Base-by-base conservation (phyloP, 2,888 invertebrate genomes). In the Litoditis marina region DNA sequence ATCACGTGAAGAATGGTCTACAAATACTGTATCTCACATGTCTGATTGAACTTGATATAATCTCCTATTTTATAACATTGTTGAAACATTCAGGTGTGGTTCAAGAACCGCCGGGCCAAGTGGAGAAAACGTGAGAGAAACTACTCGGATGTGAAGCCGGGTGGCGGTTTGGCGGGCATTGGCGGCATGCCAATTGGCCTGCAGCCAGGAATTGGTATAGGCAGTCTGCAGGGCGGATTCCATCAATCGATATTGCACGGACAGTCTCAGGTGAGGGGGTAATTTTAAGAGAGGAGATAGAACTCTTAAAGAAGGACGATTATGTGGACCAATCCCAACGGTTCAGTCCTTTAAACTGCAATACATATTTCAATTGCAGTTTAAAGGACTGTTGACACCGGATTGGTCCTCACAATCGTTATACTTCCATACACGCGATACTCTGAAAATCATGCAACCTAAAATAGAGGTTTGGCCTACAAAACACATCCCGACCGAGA, bases 81-180 rank as follows among this genome's bases (percentile, higher is more conserved):
- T 50, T 25, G 49, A 25, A 25, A 27, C 55, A 65, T 71, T 56
- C 60, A 81, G 80, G 79, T 81, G 27, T 81, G 80, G 81, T 81
- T 81, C 74, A 81, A 81, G 69, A 81, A 81, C 65, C 77, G 81
- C 36, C 78, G 82, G 46, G 82, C 82, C 36, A 82, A 82, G 67
- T 82, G 82, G 81, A 69, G 82, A 32, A 82, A 82, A 60, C 68
- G 80, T 16, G 82, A 82, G 49, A 68, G 80, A 25, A 73, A 76
- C 60, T 71, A 68, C 57, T 54, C 47, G 46, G 67, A 61, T 16
- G 60, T 57, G 39, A 51, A 52, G 42, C 27, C 52, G 5, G 34
- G 62, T 19, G 49, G 44, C 46, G 46, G 57, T 16, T 28, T 16
- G 1, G 13, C 25, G n/a, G n/a, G 31, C 16, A 27, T 55, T 36